phyloP scores from a whole-genome alignment of 2,888 invertebrate species.

The Cyrtodaria siliqua region DNA sequence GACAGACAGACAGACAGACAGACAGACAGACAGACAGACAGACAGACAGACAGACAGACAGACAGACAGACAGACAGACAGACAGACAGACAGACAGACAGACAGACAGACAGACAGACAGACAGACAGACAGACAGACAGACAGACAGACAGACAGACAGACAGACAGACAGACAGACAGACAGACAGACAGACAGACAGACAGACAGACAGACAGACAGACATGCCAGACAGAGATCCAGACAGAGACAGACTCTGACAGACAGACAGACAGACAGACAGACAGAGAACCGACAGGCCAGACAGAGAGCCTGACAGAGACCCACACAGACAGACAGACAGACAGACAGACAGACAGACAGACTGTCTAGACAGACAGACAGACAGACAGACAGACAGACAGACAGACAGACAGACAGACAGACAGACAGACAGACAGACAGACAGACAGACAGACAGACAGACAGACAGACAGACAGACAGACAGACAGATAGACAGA shows the following conservation, averaged over 20 bases:
- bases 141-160: not conserved
- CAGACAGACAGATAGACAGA: too few species aligned
- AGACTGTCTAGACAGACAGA: too few species aligned
- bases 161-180: not conserved
- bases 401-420: slow-evolving; percentile 1
- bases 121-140: not conserved
- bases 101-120: not conserved
- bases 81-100: not conserved
- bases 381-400: too few species aligned
- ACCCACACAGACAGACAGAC: slow-evolving; percentile 1
- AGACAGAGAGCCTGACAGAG: too few species aligned
- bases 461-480: slow-evolving; percentile 1
- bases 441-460: slow-evolving; percentile 1
- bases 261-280: not conserved
- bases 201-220: too few species aligned
- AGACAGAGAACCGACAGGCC: too few species aligned
- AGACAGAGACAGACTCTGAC: too few species aligned
- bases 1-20: not conserved
- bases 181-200: slow-evolving; percentile 1
- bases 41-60: not conserved
- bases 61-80: not conserved
- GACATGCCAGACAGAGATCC: too few species aligned
- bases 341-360: too few species aligned
- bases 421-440: slow-evolving; percentile 1
- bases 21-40: not conserved